phyloP scores from a whole-genome alignment of 1,140 invertebrate genomes.

The Agrilus planipennis region DNA sequence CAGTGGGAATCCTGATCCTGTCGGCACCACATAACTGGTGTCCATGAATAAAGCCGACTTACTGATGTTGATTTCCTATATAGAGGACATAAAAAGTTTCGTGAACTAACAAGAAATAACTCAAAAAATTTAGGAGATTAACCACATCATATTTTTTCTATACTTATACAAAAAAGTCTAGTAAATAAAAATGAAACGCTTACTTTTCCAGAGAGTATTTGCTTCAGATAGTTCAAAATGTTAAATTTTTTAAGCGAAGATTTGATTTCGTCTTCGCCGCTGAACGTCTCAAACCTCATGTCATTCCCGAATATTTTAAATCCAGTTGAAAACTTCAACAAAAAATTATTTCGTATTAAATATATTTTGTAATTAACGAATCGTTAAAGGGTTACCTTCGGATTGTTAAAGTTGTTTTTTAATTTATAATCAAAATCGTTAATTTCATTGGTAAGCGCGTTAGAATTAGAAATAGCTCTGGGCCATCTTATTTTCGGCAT shows the following conservation, averaged over 20 bases:
- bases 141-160: too few relatives aligned
- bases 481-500: slow-evolving; percentile 25
- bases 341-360: neutral
- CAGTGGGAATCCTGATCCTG: slow-evolving; percentile 72
- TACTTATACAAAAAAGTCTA: too few relatives aligned
- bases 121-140: neutral
- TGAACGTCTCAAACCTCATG: slow-evolving; percentile 52
- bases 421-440: slow-evolving; percentile 49
- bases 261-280: slow-evolving; percentile 53
- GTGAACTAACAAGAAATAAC: neutral
- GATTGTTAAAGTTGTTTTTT: slow-evolving; percentile 45
- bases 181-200: slow-evolving; percentile 9
- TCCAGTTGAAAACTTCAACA: slow-evolving; percentile 39
- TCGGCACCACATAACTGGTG: slow-evolving; percentile 72
- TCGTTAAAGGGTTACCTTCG: slow-evolving; percentile 40
- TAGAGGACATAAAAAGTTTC: slow-evolving; percentile 4
- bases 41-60: slow-evolving; percentile 75
- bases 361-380: too few relatives aligned
- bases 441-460: slow-evolving; percentile 41
- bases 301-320: slow-evolving; percentile 69
- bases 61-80: slow-evolving; percentile 61
- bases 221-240: slow-evolving; percentile 52
- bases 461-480: slow-evolving; percentile 18
- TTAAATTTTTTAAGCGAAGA: slow-evolving; percentile 47
- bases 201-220: slow-evolving; percentile 61